Evolutionary conservation across 2,888 invertebrate genomes (phyloP), one percentile per base, ranked within the genome.

Genomic region (Salticus scenicus): DNA sequence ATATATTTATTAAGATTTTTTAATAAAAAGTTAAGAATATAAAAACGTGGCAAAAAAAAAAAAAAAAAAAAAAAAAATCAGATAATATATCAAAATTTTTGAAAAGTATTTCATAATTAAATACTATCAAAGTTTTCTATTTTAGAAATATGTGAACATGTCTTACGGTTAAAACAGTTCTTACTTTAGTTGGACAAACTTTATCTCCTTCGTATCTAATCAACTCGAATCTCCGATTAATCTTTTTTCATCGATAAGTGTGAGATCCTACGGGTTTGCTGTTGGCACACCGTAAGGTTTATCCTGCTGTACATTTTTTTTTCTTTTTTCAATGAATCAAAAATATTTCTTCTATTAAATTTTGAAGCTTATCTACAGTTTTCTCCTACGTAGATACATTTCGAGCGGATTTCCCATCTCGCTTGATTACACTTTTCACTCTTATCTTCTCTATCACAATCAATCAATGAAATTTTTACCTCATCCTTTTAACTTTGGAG

Each of bases 391-490:
- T 69, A 33, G 67, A 57, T 64, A 77, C 71, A 77, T 76, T 83
- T 72, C 76, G 70, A 83, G 76, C 57, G 83, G 77, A 81, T 81
- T 81, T 81, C 81, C 75, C 63, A 63, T 73, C 76, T 84, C 67
- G 67, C 72, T 84, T 84, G 83, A 84, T 84, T 84, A 84, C 73
- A 84, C 73, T 77, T 77, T 42, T 77, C 73, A 83, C 77, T 77
- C 69, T 72, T 71, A 83, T 83, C 82, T 76, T 33, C 37, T 51
- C 20, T 72, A 73, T 77, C 77, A 84, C 73, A 77, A 84, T 84
- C 77, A 84, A 84, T 84, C 83, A 84, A 77, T 84, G 24, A 69
- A 31, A 28, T 57, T 69, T 51, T 67, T 67, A 67, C 33, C 67
- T 67, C 24, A 24, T 64, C 76, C 66, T 30, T 67, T 12, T 70